Evolutionary conservation across 2,888 invertebrate species (phyloP).

Genomic region (Tetropium fuscum): DNA sequence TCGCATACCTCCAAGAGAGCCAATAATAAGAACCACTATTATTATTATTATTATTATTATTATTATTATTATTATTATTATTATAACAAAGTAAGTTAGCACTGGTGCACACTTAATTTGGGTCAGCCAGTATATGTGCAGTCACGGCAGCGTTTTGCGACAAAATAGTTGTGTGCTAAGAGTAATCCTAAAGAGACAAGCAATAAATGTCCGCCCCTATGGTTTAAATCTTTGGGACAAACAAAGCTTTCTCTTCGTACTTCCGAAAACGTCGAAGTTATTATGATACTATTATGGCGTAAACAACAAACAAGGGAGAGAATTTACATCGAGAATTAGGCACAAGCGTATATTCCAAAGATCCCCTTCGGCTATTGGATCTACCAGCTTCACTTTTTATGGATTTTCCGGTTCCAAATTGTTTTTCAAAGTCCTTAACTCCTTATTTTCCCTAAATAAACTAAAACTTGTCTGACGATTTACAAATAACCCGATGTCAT

Average conservation of each 20-base stretch:
- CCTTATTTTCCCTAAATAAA: slow-evolving; percentile 11
- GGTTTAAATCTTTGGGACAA: slow-evolving; percentile 63
- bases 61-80: too few species aligned
- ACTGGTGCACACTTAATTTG: too few species aligned
- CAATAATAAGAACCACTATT: too few species aligned
- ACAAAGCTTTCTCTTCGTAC: slow-evolving; percentile 58
- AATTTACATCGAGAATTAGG: slow-evolving; percentile 43
- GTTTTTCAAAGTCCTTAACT: slow-evolving; percentile 17
- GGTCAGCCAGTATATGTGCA: too few species aligned
- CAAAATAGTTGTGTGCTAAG: too few species aligned
- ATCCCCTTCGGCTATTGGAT: slow-evolving; percentile 43
- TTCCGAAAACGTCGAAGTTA: slow-evolving; percentile 54
- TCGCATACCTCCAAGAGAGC: too few species aligned
- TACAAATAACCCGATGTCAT: too few species aligned
- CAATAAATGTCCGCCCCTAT: slow-evolving; percentile 58
- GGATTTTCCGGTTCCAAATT: slow-evolving; percentile 34
- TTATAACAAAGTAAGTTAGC: too few species aligned
- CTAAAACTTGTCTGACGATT: slow-evolving; percentile 6
- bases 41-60: too few species aligned
- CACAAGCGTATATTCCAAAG: slow-evolving; percentile 38
- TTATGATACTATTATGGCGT: slow-evolving; percentile 60
- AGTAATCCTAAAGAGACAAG: slow-evolving; percentile 42
- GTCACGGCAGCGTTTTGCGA: too few species aligned
- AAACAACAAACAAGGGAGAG: slow-evolving; percentile 65
- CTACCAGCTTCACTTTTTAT: slow-evolving; percentile 42